A percentile compares a stretch with the other conserved stretches of the same genome.
Evolutionary conservation across 2,797 vertebrate species (phyloP).

Genomic region (Callimico goeldii): DNA sequence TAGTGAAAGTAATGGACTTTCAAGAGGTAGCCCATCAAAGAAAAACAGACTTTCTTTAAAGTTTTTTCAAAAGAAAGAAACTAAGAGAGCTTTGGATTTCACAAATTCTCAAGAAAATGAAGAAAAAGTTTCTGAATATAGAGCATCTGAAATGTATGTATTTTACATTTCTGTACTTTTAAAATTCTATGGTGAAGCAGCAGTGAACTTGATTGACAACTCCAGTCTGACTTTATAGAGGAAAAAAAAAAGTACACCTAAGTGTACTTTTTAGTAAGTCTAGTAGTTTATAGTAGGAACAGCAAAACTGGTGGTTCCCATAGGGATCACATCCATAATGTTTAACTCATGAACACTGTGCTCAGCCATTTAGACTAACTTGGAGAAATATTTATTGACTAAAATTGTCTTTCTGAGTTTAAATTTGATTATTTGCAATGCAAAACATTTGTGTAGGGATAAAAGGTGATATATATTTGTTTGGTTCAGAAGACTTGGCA

Average conservation of each 20-base stretch:
- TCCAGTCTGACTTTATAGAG: neutral
- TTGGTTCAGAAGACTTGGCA: neutral
- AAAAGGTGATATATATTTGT: neutral
- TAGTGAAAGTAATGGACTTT: constrained; percentile 87
- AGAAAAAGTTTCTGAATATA: constrained; percentile 82
- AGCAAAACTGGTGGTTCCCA: neutral
- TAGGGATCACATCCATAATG: neutral
- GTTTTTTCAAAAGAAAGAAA: constrained; percentile 97
- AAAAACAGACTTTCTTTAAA: constrained; percentile 94
- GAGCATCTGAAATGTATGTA: constrained; percentile 87
- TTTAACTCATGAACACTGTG: neutral
- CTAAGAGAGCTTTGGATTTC: constrained; percentile 95
- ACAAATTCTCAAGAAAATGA: constrained; percentile 90
- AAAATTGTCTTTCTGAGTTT: constrained; percentile 14
- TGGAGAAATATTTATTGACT: neutral
- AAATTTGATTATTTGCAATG: neutral
- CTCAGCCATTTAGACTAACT: neutral
- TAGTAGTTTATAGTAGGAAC: neutral
- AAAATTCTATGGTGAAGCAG: neutral
- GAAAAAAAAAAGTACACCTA: neutral
- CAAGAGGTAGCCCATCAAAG: constrained; percentile 90
- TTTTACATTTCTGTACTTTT: constrained; percentile 19
- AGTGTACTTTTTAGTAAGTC: neutral
- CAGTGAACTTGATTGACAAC: neutral
- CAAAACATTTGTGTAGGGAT: neutral